Evolutionary conservation across 2,797 vertebrate genomes (phyloP).

Genomic region (Helostoma temminkii): DNA sequence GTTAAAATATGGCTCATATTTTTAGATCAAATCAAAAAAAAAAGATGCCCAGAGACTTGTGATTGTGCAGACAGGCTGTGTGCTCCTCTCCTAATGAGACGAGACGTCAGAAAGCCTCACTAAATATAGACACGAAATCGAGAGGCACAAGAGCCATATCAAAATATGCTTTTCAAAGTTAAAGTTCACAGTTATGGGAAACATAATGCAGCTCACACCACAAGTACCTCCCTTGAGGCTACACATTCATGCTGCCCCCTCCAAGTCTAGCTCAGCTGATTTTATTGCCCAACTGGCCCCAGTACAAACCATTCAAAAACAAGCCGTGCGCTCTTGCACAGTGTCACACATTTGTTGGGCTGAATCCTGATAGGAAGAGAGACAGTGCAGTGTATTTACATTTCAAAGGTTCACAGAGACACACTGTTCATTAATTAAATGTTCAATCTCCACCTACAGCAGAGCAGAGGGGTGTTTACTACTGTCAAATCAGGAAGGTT

Average conservation of each 20-base stretch:
- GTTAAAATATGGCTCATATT: conserved; percentile 68
- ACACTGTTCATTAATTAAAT: conserved; percentile 71
- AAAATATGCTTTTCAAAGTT: conserved; percentile 53
- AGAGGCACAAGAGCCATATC: conserved; percentile 56
- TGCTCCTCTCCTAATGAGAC: conserved; percentile 68
- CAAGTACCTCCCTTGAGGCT: conserved; percentile 38
- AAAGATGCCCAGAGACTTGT: conserved; percentile 56
- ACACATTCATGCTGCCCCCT: conserved; percentile 23
- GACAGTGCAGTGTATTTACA: conserved; percentile 69
- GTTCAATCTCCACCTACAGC: conserved; percentile 61
- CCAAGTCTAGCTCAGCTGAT: conserved; percentile 43
- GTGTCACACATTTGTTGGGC: conserved; percentile 52
- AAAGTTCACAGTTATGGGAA: conserved; percentile 50
- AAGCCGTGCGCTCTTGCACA: conserved; percentile 38
- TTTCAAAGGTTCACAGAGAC: conserved; percentile 74
- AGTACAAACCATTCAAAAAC: conserved; percentile 25
- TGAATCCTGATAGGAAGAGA: conserved; percentile 57
- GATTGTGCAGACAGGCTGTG: conserved; percentile 62
- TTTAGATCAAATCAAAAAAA: conserved; percentile 79
- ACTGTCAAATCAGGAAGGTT: conserved; percentile 22
- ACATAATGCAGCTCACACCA: conserved; percentile 34
- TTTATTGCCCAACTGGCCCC: conserved; percentile 30
- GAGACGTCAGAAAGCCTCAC: conserved; percentile 64
- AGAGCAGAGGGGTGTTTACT: conserved; percentile 52
- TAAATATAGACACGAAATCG: conserved; percentile 74